phyloP scores from a whole-genome alignment of 2,113 vertebrate genomes.

The Calidris pugnax region DNA sequence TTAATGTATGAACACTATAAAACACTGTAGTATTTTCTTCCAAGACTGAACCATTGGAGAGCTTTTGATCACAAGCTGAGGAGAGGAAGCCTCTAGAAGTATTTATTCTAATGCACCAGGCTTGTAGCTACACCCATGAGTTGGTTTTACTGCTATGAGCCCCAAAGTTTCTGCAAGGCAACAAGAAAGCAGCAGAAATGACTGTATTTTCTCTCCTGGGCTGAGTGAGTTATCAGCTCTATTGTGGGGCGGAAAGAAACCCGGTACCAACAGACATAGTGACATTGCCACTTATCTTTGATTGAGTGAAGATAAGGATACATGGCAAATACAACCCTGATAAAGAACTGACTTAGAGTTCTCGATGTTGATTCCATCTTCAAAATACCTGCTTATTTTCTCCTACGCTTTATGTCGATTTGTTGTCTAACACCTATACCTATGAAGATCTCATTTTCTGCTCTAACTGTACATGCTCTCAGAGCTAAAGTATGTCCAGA shows the following conservation, averaged over 20 bases:
- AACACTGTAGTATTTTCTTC: not conserved
- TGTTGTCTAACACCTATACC: not conserved
- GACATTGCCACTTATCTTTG: not conserved
- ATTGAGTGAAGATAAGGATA: not conserved
- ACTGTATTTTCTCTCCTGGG: not conserved
- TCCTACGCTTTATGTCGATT: not conserved
- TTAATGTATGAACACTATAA: not conserved
- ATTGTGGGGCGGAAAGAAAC: fast-evolving
- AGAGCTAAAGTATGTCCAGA: not conserved
- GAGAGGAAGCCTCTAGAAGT: not conserved
- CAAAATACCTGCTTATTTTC: not conserved
- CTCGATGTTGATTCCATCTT: not conserved
- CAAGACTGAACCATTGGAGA: not conserved
- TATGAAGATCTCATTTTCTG: not conserved
- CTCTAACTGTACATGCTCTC: not conserved
- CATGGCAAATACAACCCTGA: not conserved
- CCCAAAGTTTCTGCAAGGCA: not conserved
- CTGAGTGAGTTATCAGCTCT: not conserved
- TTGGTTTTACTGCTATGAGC: not conserved
- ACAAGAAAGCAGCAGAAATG: not conserved
- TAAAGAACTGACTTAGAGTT: not conserved
- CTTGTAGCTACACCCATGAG: not conserved
- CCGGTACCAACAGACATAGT: fast-evolving
- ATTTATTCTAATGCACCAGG: not conserved
- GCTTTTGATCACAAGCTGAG: not conserved